These are phyloP conservation scores for Parotocinclus haroldoi DNA, from an alignment of 2,797 vertebrate species.

Conservation along the genomic window DNA sequence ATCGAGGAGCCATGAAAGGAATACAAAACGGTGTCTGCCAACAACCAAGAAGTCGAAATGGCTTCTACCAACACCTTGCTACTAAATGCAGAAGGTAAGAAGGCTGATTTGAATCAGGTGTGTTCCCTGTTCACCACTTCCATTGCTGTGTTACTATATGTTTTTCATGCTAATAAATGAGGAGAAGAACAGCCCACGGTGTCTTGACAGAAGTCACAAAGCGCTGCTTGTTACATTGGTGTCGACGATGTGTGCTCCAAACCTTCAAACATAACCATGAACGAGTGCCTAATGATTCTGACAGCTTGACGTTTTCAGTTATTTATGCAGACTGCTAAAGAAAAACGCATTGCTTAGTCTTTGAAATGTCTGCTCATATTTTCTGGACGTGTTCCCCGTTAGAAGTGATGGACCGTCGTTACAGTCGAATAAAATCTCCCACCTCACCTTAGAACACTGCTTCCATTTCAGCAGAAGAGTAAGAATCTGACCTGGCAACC, in stretches of 20 bases:
- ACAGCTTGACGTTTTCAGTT: conserved; percentile 74
- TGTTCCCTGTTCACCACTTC: no score
- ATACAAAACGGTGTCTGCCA: no score
- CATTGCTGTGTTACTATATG: no score
- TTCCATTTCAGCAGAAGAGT: no score
- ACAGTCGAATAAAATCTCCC: conserved; percentile 20
- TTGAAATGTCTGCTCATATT: conserved; percentile 38
- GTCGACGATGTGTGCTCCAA: conserved; percentile 20
- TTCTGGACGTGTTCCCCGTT: conserved; percentile 51
- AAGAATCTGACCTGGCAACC: conserved; percentile 19
- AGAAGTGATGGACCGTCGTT: conserved; percentile 27
- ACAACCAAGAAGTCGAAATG: no score
- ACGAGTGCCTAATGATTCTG: conserved; percentile 74
- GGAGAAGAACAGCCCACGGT: no score
- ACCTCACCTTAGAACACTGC: not conserved
- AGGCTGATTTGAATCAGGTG: no score
- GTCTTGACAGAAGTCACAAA: no score
- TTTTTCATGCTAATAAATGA: no score
- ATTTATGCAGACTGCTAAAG: conserved; percentile 62
- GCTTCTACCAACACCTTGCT: no score
- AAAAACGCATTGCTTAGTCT: conserved; percentile 62
- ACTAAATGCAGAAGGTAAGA: no score
- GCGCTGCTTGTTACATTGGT: conserved; percentile 13
- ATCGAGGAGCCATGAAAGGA: no score
- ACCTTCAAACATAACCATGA: conserved; percentile 62